Conservation (phyloP, 2,888 invertebrate genomes). For the Achlya flavicornis region DNA sequence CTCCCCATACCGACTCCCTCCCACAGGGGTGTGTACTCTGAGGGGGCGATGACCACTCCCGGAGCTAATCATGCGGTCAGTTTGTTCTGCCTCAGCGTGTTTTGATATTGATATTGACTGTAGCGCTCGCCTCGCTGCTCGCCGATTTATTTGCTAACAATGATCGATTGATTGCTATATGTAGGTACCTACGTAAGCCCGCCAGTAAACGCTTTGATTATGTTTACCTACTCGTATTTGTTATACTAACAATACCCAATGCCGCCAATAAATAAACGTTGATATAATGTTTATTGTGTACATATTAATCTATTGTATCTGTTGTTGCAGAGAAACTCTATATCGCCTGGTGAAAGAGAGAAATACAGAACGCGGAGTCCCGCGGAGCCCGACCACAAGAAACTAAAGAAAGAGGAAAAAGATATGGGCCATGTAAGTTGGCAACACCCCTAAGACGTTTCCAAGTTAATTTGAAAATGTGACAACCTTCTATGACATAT, state of each 20-base stretch:
- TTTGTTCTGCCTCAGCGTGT: slow-evolving; percentile 84
- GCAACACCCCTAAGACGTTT: background rate
- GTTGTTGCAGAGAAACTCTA: slow-evolving; percentile 90
- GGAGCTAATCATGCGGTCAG: slow-evolving; percentile 84
- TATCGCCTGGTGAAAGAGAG: slow-evolving; percentile 92
- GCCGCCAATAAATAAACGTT: slow-evolving; percentile 43
- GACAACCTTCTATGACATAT: too few relatives aligned
- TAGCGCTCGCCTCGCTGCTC: slow-evolving; percentile 78
- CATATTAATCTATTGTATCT: slow-evolving; percentile 40
- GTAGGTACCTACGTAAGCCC: slow-evolving; percentile 65
- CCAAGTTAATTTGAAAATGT: background rate
- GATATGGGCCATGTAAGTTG: slow-evolving; percentile 90
- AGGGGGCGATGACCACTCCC: slow-evolving; percentile 79
- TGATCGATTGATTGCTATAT: slow-evolving; percentile 81
- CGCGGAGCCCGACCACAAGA: slow-evolving; percentile 87
- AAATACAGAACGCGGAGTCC: slow-evolving; percentile 93
- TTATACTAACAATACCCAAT: slow-evolving; percentile 58
- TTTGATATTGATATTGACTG: slow-evolving; percentile 84
- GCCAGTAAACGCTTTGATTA: slow-evolving; percentile 80
- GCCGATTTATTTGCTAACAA: slow-evolving; percentile 83
- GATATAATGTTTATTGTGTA: slow-evolving; percentile 37
- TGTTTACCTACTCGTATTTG: slow-evolving; percentile 75
- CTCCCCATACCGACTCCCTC: slow-evolving; percentile 32
- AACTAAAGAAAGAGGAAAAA: slow-evolving; percentile 92
- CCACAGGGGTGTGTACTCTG: slow-evolving; percentile 31